Conservation (phyloP, 2,113 vertebrate species). For the Tragelaphus scriptus region DNA sequence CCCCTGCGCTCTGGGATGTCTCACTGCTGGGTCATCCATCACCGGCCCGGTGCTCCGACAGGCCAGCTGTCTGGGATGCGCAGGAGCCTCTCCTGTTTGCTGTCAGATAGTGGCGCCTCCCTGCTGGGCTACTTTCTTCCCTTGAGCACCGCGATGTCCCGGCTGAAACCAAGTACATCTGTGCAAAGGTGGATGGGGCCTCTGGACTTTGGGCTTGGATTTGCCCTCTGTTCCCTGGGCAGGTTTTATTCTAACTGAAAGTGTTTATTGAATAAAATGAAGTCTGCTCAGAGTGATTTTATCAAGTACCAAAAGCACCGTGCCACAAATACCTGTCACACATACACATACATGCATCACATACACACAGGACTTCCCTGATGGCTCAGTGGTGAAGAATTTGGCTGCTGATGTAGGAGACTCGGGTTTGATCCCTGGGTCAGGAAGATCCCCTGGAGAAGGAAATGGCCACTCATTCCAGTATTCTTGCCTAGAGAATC, state of each 20-base stretch:
- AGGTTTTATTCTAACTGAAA: neutral
- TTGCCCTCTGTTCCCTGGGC: neutral
- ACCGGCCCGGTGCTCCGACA: too few relatives aligned
- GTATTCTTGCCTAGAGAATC: neutral
- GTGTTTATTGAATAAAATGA: neutral
- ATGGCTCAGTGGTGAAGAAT: neutral
- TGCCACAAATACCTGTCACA: neutral
- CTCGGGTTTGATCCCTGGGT: neutral
- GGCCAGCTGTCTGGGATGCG: neutral
- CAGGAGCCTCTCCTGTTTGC: neutral
- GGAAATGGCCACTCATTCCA: neutral
- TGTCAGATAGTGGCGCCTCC: neutral
- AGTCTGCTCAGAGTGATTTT: neutral
- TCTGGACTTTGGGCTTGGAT: neutral
- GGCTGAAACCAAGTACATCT: fast-evolving
- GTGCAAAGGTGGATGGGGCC: fast-evolving
- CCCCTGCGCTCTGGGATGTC: neutral
- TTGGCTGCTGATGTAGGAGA: neutral
- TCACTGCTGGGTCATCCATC: neutral
- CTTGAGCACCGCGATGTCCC: fast-evolving
- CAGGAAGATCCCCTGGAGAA: neutral
- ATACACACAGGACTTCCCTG: neutral
- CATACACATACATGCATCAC: neutral
- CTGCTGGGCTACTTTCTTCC: neutral
- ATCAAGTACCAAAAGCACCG: neutral